These are phyloP conservation scores for Camelus bactrianus DNA, from an alignment of 2,113 vertebrate species.

Conservation along the genomic window DNA sequence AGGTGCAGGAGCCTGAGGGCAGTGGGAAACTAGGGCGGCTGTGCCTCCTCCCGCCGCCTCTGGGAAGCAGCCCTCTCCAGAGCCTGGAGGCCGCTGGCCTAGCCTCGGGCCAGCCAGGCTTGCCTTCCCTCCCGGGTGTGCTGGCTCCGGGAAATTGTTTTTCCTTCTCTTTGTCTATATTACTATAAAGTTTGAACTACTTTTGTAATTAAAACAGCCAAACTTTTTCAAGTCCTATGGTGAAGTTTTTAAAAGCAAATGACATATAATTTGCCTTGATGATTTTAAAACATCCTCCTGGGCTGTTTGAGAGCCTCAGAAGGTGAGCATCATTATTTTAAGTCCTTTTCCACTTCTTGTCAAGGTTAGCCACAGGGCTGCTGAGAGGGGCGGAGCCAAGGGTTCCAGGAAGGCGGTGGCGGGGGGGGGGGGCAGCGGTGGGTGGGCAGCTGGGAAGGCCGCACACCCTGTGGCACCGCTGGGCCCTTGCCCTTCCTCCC, in stretches of 20 bases:
- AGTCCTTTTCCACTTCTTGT: background rate
- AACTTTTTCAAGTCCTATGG: background rate
- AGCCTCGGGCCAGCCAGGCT: background rate
- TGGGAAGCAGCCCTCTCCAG: fast-evolving
- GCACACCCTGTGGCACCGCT: fast-evolving
- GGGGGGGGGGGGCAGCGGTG: no score
- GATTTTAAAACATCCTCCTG: background rate
- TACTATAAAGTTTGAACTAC: background rate
- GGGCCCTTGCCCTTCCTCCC: no score
- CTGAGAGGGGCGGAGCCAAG: background rate
- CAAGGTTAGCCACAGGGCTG: background rate
- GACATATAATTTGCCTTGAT: background rate
- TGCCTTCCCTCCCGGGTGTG: background rate
- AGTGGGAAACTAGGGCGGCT: fast-evolving
- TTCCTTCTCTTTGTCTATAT: background rate
- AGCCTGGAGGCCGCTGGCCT: fast-evolving
- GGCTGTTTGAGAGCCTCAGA: background rate
- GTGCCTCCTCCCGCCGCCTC: fast-evolving
- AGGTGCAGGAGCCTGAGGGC: fast-evolving
- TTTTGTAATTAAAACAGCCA: background rate
- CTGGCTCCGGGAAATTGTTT: background rate
- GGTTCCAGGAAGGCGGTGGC: no score
- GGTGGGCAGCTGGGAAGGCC: no score
- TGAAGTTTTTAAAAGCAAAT: background rate
- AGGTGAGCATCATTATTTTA: fast-evolving